Conservation (phyloP, 2,888 invertebrate genomes). For the Leptinotarsa peninsularis region DNA sequence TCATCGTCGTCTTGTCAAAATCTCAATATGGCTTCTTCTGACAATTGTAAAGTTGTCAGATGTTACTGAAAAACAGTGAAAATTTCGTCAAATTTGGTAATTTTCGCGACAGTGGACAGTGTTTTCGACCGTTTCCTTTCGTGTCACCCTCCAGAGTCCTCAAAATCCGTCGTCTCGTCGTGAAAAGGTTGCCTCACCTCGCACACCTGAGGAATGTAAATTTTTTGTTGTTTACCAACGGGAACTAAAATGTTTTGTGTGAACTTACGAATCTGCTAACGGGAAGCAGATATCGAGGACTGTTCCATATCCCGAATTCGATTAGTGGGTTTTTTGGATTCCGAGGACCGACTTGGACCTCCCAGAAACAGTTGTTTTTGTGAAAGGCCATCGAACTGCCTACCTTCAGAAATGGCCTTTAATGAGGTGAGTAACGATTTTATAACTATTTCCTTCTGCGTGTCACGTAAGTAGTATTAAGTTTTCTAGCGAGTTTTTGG, state of each 20-base stretch:
- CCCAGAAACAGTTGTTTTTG: slow-evolving; percentile 51
- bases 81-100: slow-evolving; percentile 20
- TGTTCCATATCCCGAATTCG: background rate
- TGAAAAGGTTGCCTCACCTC: slow-evolving; percentile 26
- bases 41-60: slow-evolving; percentile 42
- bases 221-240: slow-evolving; percentile 47
- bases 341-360: background rate
- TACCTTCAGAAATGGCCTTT: slow-evolving; percentile 80
- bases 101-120: background rate
- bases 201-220: slow-evolving; percentile 53
- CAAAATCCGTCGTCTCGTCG: background rate
- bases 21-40: slow-evolving; percentile 39
- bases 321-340: slow-evolving; percentile 1
- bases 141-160: background rate
- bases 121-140: background rate
- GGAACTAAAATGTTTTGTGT: slow-evolving; percentile 36
- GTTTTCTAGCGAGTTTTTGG: background rate
- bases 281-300: slow-evolving; percentile 8
- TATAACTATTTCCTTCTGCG: slow-evolving; percentile 33
- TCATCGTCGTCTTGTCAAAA: slow-evolving; percentile 22
- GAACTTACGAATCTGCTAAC: slow-evolving; percentile 41
- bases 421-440: slow-evolving; percentile 74
- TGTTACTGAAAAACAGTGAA: slow-evolving; percentile 28
- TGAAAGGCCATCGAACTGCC: slow-evolving; percentile 70
- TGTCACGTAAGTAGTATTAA: slow-evolving; percentile 23